A percentile compares a stretch with the other conserved stretches of the same genome.
phyloP scores from a whole-genome alignment of 2,888 invertebrate species.

The Callinectes sapidus region DNA sequence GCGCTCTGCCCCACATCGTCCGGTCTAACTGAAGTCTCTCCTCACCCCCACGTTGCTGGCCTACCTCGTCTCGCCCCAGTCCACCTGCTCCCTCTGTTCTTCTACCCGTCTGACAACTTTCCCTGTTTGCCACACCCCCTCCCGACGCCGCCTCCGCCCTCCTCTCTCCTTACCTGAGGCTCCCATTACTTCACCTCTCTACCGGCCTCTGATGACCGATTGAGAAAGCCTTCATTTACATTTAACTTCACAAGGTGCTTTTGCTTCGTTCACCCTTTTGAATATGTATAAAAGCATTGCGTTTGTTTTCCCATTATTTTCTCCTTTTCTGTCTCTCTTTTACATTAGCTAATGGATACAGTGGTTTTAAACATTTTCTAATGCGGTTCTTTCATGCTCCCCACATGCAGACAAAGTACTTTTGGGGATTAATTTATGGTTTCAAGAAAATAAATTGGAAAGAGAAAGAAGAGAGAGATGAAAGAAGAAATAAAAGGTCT shows the following conservation, averaged over 20 bases:
- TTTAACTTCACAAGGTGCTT: neutral
- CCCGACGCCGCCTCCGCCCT: neutral
- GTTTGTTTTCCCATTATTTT: neutral
- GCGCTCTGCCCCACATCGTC: neutral
- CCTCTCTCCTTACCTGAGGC: conserved; percentile 11
- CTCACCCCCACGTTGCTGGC: neutral
- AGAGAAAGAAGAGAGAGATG: neutral
- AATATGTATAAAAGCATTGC: neutral
- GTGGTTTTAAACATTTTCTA: neutral
- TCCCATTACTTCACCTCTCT: conserved; percentile 8
- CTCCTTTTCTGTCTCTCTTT: neutral
- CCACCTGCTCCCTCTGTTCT: neutral
- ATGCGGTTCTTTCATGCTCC: neutral
- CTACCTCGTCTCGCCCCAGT: neutral
- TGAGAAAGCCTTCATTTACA: conserved; percentile 15
- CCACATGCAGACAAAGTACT: neutral
- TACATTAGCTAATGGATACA: neutral
- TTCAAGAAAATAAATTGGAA: neutral
- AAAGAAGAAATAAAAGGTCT: neutral
- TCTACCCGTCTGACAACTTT: conserved; percentile 21
- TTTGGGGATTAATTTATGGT: neutral
- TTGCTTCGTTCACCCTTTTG: neutral
- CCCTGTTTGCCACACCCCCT: conserved; percentile 30
- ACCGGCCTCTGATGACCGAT: neutral
- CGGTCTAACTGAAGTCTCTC: neutral